Conservation (phyloP, 2,113 vertebrate genomes). For the Aegithalos caudatus region DNA sequence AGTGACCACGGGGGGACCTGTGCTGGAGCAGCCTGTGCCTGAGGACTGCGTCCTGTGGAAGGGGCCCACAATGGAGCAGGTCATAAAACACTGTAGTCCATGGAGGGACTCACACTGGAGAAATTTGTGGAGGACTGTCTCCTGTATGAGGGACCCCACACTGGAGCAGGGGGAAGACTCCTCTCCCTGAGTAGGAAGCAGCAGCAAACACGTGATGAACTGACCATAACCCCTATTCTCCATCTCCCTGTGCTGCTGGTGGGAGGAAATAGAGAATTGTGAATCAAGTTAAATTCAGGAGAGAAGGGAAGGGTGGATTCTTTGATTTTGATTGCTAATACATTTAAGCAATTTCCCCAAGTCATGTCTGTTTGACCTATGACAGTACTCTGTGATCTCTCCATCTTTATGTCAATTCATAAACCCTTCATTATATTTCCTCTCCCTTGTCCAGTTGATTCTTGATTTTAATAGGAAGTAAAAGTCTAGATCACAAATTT, state of each 20-base stretch:
- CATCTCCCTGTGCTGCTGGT: fast-evolving
- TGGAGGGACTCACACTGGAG: not conserved
- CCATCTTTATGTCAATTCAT: not conserved
- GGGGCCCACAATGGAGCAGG: not conserved
- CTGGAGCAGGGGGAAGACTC: not conserved
- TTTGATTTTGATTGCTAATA: not conserved
- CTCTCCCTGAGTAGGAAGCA: not conserved
- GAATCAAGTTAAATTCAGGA: not conserved
- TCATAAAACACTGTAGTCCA: not conserved
- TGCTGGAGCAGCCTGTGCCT: not conserved
- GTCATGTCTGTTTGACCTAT: not conserved
- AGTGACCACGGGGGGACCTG: not conserved
- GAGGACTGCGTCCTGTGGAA: not conserved
- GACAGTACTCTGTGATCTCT: not conserved
- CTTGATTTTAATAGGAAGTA: not conserved
- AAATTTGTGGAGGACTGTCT: not conserved
- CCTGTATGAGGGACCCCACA: not conserved
- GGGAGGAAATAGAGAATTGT: not conserved
- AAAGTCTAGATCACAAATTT: not conserved
- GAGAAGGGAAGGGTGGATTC: not conserved
- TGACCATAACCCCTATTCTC: no score
- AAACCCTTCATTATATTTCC: not conserved
- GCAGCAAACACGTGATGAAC: not conserved
- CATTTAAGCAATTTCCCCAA: not conserved
- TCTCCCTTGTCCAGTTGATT: not conserved